Evolutionary conservation across 2,888 invertebrate species (phyloP).

Genomic region (Standfussiana lucernea): DNA sequence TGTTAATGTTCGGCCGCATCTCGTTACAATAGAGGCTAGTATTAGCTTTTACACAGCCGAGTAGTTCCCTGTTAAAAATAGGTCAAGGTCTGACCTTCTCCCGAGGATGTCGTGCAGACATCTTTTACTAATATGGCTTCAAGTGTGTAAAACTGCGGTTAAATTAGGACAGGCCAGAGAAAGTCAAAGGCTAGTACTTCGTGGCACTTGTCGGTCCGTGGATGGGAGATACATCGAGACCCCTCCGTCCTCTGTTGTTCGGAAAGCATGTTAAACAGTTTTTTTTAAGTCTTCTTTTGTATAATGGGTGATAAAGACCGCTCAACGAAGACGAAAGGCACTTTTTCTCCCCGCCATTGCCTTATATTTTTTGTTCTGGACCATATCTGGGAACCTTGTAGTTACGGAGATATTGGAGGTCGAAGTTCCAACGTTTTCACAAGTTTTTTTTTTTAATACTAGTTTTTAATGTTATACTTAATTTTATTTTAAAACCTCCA

Average conservation of each 20-base stretch:
- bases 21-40: slow-evolving; percentile 22
- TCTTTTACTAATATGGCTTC: slow-evolving; percentile 22
- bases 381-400: too few species aligned
- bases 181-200: not conserved
- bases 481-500: too few species aligned
- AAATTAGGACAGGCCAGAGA: not conserved
- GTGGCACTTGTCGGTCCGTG: not conserved
- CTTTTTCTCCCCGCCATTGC: too few species aligned
- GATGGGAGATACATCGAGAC: not conserved
- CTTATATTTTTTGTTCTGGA: too few species aligned
- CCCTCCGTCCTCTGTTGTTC: not conserved
- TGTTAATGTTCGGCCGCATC: slow-evolving; percentile 23
- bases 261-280: not conserved
- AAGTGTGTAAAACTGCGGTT: not conserved
- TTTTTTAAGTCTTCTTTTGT: not conserved
- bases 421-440: too few species aligned
- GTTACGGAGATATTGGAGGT: too few species aligned
- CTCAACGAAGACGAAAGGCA: too few species aligned
- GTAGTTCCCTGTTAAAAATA: slow-evolving; percentile 34
- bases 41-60: slow-evolving; percentile 18
- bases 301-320: too few species aligned
- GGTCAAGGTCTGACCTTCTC: slow-evolving; percentile 34
- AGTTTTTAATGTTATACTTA: too few species aligned
- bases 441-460: too few species aligned
- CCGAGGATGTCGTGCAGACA: not conserved